A percentile compares a stretch with the other conserved stretches of the same genome.
Evolutionary conservation across 2,113 vertebrate species (phyloP).

Genomic region (Poecilia latipinna): DNA sequence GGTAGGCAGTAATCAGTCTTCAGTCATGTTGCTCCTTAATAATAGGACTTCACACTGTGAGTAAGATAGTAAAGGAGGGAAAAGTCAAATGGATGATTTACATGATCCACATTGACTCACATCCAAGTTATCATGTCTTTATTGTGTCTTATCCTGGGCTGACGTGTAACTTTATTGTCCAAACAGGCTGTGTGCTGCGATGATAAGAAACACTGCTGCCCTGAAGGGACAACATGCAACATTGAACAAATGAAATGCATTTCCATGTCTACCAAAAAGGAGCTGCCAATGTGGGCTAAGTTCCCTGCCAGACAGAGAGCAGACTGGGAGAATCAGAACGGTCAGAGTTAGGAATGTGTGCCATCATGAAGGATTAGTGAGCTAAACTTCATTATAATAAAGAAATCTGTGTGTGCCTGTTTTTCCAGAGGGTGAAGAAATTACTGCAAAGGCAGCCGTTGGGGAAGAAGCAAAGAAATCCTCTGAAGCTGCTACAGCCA

Average conservation of each 20-base stretch:
- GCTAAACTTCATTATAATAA: slow-evolving; percentile 6
- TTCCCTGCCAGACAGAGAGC: slow-evolving; percentile 70
- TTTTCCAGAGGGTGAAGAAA: slow-evolving; percentile 15
- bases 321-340: slow-evolving; percentile 70
- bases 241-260: slow-evolving; percentile 59
- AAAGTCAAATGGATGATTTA: slow-evolving; percentile 53
- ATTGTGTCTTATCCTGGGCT: background rate
- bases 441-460: background rate
- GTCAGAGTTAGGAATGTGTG: slow-evolving; percentile 27
- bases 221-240: slow-evolving; percentile 69
- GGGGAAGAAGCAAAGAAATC: background rate
- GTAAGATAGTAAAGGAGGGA: slow-evolving; percentile 6
- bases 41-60: background rate
- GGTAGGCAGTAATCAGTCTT: slow-evolving; percentile 68
- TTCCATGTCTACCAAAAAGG: slow-evolving; percentile 43
- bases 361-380: accelerated
- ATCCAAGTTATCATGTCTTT: slow-evolving; percentile 12
- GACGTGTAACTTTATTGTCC: slow-evolving; percentile 9
- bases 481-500: slow-evolving; percentile 16
- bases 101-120: slow-evolving; percentile 11
- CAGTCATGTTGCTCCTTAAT: background rate
- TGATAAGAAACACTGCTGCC: slow-evolving; percentile 79
- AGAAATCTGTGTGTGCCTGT: background rate
- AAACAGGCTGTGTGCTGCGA: slow-evolving; percentile 78
- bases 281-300: slow-evolving; percentile 76